These are phyloP conservation scores for Listronotus oregonensis DNA, from an alignment of 1,140 invertebrate species.

Conservation along the genomic window DNA sequence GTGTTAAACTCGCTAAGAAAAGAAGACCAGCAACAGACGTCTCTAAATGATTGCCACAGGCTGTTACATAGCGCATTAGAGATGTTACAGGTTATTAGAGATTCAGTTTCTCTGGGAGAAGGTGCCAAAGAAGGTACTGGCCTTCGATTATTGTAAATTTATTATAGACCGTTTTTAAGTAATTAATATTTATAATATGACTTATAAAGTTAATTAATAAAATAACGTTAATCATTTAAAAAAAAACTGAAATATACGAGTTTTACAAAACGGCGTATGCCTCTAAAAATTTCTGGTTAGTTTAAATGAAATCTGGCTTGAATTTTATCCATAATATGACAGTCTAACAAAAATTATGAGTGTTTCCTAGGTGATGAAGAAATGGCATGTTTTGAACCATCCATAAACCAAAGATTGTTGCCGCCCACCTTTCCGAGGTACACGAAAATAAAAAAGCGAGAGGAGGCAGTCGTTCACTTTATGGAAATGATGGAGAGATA, in stretches of 20 bases:
- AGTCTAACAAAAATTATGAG: no score
- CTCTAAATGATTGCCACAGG: constrained; percentile 68
- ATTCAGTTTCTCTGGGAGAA: constrained; percentile 75
- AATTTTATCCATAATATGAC: no score
- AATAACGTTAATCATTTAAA: no score
- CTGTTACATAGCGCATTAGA: constrained; percentile 73
- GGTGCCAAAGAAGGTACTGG: constrained; percentile 60
- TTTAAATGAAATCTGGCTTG: no score
- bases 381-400: constrained; percentile 88
- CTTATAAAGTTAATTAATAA: no score
- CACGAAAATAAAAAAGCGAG: constrained; percentile 86
- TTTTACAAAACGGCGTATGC: no score
- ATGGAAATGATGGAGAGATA: constrained; percentile 80
- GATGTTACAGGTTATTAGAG: constrained; percentile 78
- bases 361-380: constrained; percentile 42
- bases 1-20: constrained; percentile 70
- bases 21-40: constrained; percentile 61
- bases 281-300: no score
- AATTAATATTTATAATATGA: no score
- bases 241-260: no score
- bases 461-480: constrained; percentile 84
- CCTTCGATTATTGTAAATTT: neutral
- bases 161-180: neutral
- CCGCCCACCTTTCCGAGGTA: constrained; percentile 98
- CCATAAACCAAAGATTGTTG: constrained; percentile 91